Percentiles rank a stretch among this genome's conserved stretches.
Conservation (phyloP, 2,113 vertebrate species). For the Vidua macroura region DNA sequence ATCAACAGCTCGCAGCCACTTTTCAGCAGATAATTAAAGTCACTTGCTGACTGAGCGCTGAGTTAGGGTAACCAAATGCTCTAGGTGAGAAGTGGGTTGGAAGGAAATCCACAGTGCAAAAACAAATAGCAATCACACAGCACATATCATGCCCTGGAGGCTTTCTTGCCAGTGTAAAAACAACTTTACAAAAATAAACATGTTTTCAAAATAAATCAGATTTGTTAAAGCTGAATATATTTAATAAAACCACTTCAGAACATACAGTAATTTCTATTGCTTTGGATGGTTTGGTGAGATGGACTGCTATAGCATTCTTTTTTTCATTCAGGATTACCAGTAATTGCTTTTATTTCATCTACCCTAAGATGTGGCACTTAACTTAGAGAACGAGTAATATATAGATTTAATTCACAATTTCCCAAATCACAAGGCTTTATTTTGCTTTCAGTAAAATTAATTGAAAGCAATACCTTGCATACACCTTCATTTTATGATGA, state of each 20-base stretch:
- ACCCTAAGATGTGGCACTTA: background rate
- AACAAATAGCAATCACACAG: background rate
- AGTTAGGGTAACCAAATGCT: background rate
- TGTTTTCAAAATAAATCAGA: background rate
- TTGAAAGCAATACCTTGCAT: background rate
- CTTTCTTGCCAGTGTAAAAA: background rate
- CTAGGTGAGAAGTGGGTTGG: background rate
- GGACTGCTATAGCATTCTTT: background rate
- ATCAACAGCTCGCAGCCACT: background rate
- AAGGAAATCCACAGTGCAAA: background rate
- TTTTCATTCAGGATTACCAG: background rate
- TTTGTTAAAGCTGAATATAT: background rate
- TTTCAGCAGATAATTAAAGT: conserved; percentile 19
- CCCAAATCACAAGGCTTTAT: background rate
- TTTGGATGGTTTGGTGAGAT: background rate
- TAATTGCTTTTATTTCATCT: background rate
- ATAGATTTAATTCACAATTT: background rate
- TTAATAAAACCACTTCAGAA: background rate
- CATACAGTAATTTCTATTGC: background rate
- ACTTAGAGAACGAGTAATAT: background rate
- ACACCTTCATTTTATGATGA: background rate
- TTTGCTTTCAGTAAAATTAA: background rate
- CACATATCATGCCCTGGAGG: background rate
- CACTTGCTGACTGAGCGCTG: conserved; percentile 2
- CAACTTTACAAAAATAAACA: background rate